Conservation (phyloP, 2,888 invertebrate species). For the Omphaloscelis lunosa region DNA sequence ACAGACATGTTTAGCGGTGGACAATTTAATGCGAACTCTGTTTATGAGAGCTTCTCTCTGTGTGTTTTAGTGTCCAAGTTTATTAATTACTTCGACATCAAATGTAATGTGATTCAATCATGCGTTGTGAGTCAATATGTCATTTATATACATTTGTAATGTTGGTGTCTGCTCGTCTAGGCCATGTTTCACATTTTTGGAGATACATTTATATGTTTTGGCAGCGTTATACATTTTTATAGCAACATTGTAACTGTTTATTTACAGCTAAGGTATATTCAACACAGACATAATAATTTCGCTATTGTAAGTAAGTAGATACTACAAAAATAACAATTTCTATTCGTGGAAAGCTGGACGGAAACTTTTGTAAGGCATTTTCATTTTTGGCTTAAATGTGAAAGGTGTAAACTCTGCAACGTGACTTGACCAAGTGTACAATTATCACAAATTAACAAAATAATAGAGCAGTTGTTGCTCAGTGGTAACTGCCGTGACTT, state of each 20-base stretch:
- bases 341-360: not conserved
- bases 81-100: conserved; percentile 42
- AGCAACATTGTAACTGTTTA: conserved; percentile 11
- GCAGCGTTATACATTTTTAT: not conserved
- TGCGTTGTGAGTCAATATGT: conserved; percentile 44
- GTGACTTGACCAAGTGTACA: not conserved
- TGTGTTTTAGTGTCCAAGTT: conserved; percentile 25
- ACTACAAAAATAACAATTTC: not conserved
- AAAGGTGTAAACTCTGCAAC: not conserved
- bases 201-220: conserved; percentile 30
- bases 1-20: conserved; percentile 31
- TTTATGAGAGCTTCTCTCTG: conserved; percentile 6
- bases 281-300: not conserved
- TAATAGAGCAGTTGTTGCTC: no score
- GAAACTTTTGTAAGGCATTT: not conserved
- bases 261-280: not conserved
- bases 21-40: conserved; percentile 12
- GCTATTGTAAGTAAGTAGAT: not conserved
- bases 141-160: conserved; percentile 8
- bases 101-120: conserved; percentile 40
- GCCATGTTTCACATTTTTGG: conserved; percentile 25
- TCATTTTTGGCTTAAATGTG: not conserved
- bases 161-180: conserved; percentile 40
- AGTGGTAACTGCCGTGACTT: no score
- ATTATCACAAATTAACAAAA: not conserved